Conservation (phyloP, 2,113 vertebrate genomes). For the Platichthys flesus region DNA sequence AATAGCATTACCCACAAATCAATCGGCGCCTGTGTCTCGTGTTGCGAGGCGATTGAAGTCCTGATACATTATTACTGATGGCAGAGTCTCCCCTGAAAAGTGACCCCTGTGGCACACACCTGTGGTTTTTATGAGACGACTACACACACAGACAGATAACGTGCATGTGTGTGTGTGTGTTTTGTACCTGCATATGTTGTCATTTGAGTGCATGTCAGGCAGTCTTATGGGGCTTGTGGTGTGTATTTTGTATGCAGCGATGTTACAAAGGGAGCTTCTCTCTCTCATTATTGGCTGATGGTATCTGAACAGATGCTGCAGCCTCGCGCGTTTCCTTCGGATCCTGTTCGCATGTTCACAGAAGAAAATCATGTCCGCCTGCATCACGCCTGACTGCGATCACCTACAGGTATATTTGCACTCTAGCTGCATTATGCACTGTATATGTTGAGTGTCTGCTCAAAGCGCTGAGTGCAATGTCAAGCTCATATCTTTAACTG, state of each 20-base stretch:
- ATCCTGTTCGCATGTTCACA: slow-evolving; percentile 19
- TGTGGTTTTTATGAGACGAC: background rate
- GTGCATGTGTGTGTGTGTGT: background rate
- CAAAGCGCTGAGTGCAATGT: background rate
- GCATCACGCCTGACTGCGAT: slow-evolving; percentile 26
- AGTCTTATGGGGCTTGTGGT: background rate
- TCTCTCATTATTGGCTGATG: background rate
- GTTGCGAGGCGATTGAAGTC: slow-evolving; percentile 40
- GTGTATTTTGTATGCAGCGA: background rate
- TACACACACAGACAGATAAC: background rate
- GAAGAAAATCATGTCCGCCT: slow-evolving; percentile 40
- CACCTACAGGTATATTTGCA: slow-evolving; percentile 27
- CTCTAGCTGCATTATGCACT: slow-evolving; percentile 13
- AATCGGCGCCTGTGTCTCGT: slow-evolving; percentile 47
- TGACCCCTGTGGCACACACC: background rate
- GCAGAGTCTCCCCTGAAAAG: slow-evolving; percentile 5
- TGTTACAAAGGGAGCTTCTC: slow-evolving; percentile 4
- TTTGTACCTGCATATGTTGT: slow-evolving; percentile 10
- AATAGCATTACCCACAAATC: slow-evolving; percentile 57
- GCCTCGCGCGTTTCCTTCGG: background rate
- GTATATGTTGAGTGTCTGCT: slow-evolving; percentile 3
- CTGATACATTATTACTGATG: slow-evolving; percentile 31
- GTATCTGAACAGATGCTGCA: slow-evolving; percentile 47
- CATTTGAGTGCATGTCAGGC: slow-evolving; percentile 6
- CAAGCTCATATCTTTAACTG: slow-evolving; percentile 7